These are phyloP conservation scores for Heliconius eleuchia DNA, from an alignment of 1,140 invertebrate species.

Conservation along the genomic window DNA sequence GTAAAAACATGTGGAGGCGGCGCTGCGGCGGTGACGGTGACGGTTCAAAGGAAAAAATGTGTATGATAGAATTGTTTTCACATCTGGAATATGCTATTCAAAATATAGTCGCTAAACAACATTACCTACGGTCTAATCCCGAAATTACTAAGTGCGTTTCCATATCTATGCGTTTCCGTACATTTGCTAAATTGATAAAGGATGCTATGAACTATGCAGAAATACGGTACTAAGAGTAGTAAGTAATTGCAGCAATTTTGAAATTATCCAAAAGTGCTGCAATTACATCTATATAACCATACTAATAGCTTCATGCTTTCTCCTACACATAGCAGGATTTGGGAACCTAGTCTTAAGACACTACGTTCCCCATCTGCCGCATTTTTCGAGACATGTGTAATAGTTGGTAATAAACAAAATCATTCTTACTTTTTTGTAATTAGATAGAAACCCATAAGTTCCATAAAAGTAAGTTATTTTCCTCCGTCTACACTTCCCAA, in stretches of 20 bases:
- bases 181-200: neutral
- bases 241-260: too few species aligned
- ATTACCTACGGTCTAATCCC: neutral
- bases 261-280: too few species aligned
- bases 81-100: neutral
- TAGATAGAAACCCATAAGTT: neutral
- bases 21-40: too few species aligned
- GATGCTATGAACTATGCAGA: neutral
- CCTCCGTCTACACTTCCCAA: neutral
- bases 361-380: too few species aligned
- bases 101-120: neutral
- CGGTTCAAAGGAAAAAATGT: too few species aligned
- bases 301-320: too few species aligned
- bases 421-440: neutral
- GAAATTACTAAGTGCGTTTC: neutral
- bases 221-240: neutral
- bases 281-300: too few species aligned
- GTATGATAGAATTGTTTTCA: too few species aligned
- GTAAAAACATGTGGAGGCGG: too few species aligned
- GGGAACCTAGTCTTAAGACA: too few species aligned
- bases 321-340: too few species aligned
- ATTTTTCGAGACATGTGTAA: too few species aligned
- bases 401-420: neutral
- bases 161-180: neutral
- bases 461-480: neutral